Evolutionary conservation across 2,888 invertebrate species (phyloP).

Genomic region (Agrenia bidenticulata): DNA sequence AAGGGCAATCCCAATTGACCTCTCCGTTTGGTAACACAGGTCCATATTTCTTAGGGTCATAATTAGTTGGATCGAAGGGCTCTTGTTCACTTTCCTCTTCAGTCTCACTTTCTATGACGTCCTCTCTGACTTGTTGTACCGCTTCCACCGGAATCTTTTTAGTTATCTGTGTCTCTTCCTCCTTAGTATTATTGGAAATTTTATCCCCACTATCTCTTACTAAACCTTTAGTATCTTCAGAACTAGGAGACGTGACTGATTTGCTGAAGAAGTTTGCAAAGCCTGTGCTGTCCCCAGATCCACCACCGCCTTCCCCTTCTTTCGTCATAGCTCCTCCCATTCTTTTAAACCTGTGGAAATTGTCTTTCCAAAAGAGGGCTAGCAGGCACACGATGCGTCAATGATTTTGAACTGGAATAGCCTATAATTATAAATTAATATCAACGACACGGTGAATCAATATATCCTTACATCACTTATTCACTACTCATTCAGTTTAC

Average conservation of each 20-base stretch:
- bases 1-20: conserved; percentile 97
- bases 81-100: conserved; percentile 31
- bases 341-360: too few species aligned
- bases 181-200: neutral
- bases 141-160: neutral
- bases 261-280: neutral
- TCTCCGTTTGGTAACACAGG: conserved; percentile 80
- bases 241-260: neutral
- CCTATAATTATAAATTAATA: too few species aligned
- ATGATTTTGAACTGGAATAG: too few species aligned
- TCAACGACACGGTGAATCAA: too few species aligned
- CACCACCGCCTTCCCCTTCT: conserved; percentile 22
- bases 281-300: neutral
- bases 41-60: conserved; percentile 70
- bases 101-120: conserved; percentile 15
- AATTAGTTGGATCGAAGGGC: conserved; percentile 62
- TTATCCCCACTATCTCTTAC: conserved; percentile 4
- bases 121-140: neutral
- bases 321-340: conserved; percentile 46
- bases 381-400: too few species aligned
- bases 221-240: neutral
- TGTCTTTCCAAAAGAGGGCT: too few species aligned
- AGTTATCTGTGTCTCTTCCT: neutral
- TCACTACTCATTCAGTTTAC: too few species aligned
- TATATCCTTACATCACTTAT: too few species aligned